Base-by-base conservation (phyloP, 2,888 invertebrate genomes). In the Noctua comes region DNA sequence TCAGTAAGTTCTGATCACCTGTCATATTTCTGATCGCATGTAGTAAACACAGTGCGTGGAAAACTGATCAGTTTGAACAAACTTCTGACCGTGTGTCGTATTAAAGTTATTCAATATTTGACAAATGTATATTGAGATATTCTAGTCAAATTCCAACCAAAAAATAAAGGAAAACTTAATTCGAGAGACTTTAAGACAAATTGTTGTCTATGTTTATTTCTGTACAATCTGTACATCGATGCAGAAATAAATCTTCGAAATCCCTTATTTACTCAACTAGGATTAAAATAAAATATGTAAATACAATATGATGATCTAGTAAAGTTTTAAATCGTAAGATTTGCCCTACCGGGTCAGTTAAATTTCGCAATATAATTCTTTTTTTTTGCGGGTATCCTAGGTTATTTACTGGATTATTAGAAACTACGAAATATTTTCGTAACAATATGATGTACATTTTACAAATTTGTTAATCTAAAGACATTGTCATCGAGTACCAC, bases 401-500 rank as follows among this genome's bases (percentile, higher is more conserved):
- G 0, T 8, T 5, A 13, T 57, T n/a, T 13, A 16, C 6, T 27
- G 16, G 59, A 13, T 59, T 59, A 27, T 27, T 27, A n/a, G 31
- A n/a, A 57, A 57, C n/a, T 57, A 57, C n/a, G 5, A n/a, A 11
- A 57, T 1, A 57, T 57, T 5, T 57, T 11, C 4, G 57, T n/a
- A n/a, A 57, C 13, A n/a, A n/a, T n/a, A 57, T n/a, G n/a, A 57
- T 4, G 13, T 57, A 57, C n/a, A 13, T 57, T 57, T 57, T 1
- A 6, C n/a, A 57, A 57, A 5, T 57, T 27, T 13, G 24, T 73
- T 62, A 75, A 69, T 59, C 18, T 59, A 59, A 73, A 16, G 5
- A 16, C 0, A 80, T 46, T 48, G 40, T 31, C 85, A 76, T 64
- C 36, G 68, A 83, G 66, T 57, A 85, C 76, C 70, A 73, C 70